Conservation (phyloP, 2,113 vertebrate species). For the Thunnus thynnus region DNA sequence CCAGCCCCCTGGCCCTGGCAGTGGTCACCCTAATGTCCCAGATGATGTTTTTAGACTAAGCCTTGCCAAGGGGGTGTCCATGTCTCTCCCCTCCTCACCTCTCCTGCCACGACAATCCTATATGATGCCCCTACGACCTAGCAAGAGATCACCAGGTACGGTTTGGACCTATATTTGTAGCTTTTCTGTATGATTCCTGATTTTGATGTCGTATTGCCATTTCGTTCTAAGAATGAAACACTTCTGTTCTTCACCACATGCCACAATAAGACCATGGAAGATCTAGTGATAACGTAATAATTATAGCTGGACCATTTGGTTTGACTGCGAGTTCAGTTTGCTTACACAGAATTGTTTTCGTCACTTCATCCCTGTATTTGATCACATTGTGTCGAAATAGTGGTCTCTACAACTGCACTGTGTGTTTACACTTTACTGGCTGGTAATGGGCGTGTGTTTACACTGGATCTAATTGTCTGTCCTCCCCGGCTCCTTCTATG, state of each 20-base stretch:
- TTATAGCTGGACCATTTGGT: neutral
- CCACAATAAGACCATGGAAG: too few species aligned
- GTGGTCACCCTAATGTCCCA: slow-evolving; percentile 65
- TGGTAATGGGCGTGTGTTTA: slow-evolving; percentile 73
- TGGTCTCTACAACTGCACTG: slow-evolving; percentile 21
- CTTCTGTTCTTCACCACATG: too few species aligned
- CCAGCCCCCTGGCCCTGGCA: slow-evolving; percentile 78
- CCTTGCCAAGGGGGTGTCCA: slow-evolving; percentile 93
- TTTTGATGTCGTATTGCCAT: too few species aligned
- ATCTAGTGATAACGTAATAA: neutral
- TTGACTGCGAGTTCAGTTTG: slow-evolving; percentile 17
- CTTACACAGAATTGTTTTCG: slow-evolving; percentile 18
- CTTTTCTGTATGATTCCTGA: too few species aligned
- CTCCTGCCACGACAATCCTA: slow-evolving; percentile 94
- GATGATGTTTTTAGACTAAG: slow-evolving; percentile 88
- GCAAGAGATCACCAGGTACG: slow-evolving; percentile 96
- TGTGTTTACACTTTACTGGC: slow-evolving; percentile 64
- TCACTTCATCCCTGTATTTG: slow-evolving; percentile 58
- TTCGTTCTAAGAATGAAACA: too few species aligned
- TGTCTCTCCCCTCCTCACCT: slow-evolving; percentile 97
- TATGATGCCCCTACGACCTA: slow-evolving; percentile 88
- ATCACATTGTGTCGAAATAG: slow-evolving; percentile 56
- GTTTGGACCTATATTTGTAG: neutral
- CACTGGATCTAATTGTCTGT: slow-evolving; percentile 61
- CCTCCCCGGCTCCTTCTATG: slow-evolving; percentile 47